These are phyloP conservation scores for Caenorhabditis imperialis DNA, from an alignment of 2,888 invertebrate genomes.

Conservation along the genomic window DNA sequence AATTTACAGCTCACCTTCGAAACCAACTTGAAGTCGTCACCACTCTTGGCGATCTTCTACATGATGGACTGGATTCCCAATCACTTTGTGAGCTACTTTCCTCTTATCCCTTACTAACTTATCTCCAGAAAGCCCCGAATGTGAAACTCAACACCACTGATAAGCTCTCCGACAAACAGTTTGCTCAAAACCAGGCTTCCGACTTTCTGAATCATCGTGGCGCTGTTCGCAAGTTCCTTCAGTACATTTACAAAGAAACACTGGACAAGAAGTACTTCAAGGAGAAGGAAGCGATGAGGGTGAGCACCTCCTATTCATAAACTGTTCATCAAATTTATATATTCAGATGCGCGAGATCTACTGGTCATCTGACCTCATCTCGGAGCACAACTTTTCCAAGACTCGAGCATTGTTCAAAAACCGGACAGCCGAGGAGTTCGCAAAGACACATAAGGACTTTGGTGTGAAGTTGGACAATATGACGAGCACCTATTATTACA, in stretches of 20 bases:
- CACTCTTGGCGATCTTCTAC: no score
- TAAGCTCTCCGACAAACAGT: constrained; percentile 2
- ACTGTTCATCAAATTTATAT: neutral
- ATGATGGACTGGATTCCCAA: no score
- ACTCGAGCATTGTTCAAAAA: constrained; percentile 27
- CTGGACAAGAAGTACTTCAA: constrained; percentile 18
- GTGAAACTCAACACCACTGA: no score
- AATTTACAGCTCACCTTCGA: no score
- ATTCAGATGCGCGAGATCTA: constrained; percentile 31
- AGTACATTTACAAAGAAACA: constrained; percentile 20
- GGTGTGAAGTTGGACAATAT: constrained; percentile 20
- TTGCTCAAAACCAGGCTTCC: constrained; percentile 1
- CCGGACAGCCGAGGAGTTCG: constrained; percentile 4
- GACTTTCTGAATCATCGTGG: constrained; percentile 14
- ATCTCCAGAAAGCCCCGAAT: no score
- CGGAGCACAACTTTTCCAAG: constrained; percentile 8
- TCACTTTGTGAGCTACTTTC: no score
- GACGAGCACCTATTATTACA: constrained; percentile 5
- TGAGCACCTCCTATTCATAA: constrained; percentile 1
- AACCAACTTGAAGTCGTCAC: no score
- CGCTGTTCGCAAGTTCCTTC: constrained; percentile 12
- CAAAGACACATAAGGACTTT: constrained; percentile 23
- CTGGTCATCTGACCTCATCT: constrained; percentile 14
- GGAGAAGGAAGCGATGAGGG: constrained; percentile 7
- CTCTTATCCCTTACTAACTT: no score